A percentile compares a stretch with the other conserved stretches of the same genome.
Evolutionary conservation across 53 echinoderm and acorn worm species (phyloP).

Genomic region (Echinarachnius parma): DNA sequence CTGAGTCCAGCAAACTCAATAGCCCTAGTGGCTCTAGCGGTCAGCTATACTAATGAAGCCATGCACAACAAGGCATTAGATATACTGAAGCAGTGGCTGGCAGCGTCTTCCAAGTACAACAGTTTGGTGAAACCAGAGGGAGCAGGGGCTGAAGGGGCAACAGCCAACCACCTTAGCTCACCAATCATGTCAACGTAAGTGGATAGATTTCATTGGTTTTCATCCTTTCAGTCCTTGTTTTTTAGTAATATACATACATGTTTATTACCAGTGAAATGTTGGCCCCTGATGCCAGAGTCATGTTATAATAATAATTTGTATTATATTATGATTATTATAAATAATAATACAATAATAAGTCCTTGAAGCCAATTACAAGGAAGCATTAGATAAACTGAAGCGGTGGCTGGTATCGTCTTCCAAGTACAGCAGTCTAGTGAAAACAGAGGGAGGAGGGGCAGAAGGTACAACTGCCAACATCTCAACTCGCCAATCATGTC

Average conservation of each 20-base stretch:
- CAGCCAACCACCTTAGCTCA: slow-evolving; percentile 2
- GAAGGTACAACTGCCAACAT: slow-evolving; percentile 45
- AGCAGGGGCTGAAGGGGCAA: slow-evolving; percentile 52
- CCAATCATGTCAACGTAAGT: slow-evolving; percentile 48
- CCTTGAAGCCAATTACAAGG: slow-evolving; percentile 85
- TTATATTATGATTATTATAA: no score
- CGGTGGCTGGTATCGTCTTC: slow-evolving; percentile 76
- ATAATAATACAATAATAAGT: no score
- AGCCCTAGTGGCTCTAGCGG: slow-evolving; percentile 81
- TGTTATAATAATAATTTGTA: no score
- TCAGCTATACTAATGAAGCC: slow-evolving; percentile 96
- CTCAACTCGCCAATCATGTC: slow-evolving; percentile 36
- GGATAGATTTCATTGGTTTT: no score
- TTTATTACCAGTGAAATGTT: no score
- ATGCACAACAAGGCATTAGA: slow-evolving; percentile 89
- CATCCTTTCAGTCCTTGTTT: no score
- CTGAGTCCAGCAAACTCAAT: slow-evolving; percentile 73
- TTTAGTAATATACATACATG: no score
- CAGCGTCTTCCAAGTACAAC: slow-evolving; percentile 69
- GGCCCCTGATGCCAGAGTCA: no score
- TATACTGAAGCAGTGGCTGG: slow-evolving; percentile 73
- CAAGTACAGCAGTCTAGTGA: slow-evolving; percentile 65
- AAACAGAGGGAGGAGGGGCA: slow-evolving; percentile 52
- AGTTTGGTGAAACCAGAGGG: slow-evolving; percentile 55
- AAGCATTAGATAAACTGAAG: slow-evolving; percentile 71